A percentile compares a stretch with the other conserved stretches of the same genome.
These are phyloP conservation scores for Nixonia krombeini DNA, from an alignment of 1,140 invertebrate species.

Conservation along the genomic window DNA sequence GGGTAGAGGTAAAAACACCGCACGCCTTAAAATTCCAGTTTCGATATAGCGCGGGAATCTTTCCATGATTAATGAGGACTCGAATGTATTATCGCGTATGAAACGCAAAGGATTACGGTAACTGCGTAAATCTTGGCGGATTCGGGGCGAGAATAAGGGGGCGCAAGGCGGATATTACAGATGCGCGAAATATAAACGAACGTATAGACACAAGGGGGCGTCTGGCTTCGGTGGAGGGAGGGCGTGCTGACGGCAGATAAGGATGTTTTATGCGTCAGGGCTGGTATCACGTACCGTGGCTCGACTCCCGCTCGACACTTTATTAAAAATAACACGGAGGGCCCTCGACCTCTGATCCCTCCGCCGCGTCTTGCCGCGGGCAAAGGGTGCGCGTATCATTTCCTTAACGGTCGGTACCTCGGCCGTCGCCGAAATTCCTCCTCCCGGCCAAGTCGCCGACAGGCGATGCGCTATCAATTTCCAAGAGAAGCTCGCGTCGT, in stretches of 20 bases:
- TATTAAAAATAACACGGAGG: conserved; percentile 58
- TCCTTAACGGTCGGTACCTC: conserved; percentile 44
- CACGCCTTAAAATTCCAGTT: too few relatives aligned
- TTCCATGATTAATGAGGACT: too few relatives aligned
- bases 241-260: conserved; percentile 52
- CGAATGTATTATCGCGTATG: too few relatives aligned
- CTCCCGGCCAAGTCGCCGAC: conserved; percentile 21
- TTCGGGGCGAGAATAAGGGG: neutral
- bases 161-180: conserved; percentile 21
- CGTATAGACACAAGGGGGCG: conserved; percentile 26
- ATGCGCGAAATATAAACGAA: conserved; percentile 37
- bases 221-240: conserved; percentile 22
- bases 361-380: conserved; percentile 15
- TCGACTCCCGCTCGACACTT: conserved; percentile 41
- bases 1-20: too few relatives aligned
- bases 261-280: conserved; percentile 53
- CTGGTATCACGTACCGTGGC: conserved; percentile 41
- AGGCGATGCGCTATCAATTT: conserved; percentile 38
- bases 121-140: conserved; percentile 6
- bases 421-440: conserved; percentile 12
- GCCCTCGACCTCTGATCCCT: conserved; percentile 22
- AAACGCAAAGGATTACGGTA: neutral
- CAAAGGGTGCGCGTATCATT: conserved; percentile 46
- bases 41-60: too few relatives aligned
- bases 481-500: conserved; percentile 25